phyloP scores from a whole-genome alignment of 2,888 invertebrate species.

The Ophonus ardosiacus region DNA sequence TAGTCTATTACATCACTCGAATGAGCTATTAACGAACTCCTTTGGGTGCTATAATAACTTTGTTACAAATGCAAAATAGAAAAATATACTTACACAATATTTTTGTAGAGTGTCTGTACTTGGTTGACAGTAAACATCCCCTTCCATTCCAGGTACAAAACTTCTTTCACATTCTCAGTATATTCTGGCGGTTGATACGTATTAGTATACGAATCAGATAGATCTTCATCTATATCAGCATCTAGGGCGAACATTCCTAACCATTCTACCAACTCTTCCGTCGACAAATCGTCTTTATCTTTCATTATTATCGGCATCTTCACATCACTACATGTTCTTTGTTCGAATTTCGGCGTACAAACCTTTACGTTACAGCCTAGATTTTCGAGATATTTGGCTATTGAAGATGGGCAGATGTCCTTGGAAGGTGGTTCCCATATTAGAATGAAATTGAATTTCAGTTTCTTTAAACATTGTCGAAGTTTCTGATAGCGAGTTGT shows the following conservation, averaged over 20 bases:
- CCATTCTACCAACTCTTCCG: conserved; percentile 78
- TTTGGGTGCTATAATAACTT: too few species aligned
- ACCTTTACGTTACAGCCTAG: conserved; percentile 75
- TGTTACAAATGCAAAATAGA: too few species aligned
- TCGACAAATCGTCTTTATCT: conserved; percentile 68
- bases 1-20: too few species aligned
- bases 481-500: conserved; percentile 76
- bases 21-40: too few species aligned
- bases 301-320: conserved; percentile 73
- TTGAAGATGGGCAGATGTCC: conserved; percentile 79
- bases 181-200: conserved; percentile 74
- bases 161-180: conserved; percentile 71
- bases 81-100: conserved; percentile 71
- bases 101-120: conserved; percentile 73
- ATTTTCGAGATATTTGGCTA: conserved; percentile 78
- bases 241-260: conserved; percentile 77
- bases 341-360: conserved; percentile 74
- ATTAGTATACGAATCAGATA: conserved; percentile 73
- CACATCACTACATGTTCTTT: conserved; percentile 72
- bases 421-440: conserved; percentile 78
- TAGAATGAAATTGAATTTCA: conserved; percentile 75
- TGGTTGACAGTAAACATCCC: conserved; percentile 77
- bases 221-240: conserved; percentile 72
- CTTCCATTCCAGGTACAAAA: conserved; percentile 75
- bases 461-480: conserved; percentile 72